Evolutionary conservation across 2,888 invertebrate genomes (phyloP).

Genomic region (Apocheima hispidaria): DNA sequence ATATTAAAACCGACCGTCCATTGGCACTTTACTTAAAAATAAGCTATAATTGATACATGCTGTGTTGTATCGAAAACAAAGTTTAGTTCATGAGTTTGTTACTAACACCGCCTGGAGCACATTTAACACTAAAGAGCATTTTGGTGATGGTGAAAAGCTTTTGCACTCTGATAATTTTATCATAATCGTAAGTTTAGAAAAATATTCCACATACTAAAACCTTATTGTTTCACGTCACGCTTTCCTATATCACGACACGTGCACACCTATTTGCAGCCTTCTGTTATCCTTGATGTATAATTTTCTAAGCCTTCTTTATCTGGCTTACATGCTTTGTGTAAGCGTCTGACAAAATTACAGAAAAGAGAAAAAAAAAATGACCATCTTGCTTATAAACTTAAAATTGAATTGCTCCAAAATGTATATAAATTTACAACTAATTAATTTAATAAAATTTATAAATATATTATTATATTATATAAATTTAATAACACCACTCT

Average conservation of each 20-base stretch:
- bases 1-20: constrained; percentile 6
- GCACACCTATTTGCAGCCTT: constrained; percentile 35
- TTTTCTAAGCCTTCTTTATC: constrained; percentile 18
- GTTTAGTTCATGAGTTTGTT: neutral
- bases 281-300: constrained; percentile 28
- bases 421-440: too few species aligned
- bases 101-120: constrained; percentile 38
- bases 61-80: too few species aligned
- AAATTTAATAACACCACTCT: constrained; percentile 13
- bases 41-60: too few species aligned
- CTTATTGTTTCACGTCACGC: constrained; percentile 15
- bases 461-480: too few species aligned
- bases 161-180: constrained; percentile 40
- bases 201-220: constrained; percentile 1
- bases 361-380: constrained; percentile 23
- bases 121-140: constrained; percentile 31
- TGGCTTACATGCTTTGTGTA: constrained; percentile 37
- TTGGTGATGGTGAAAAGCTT: constrained; percentile 33
- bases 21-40: constrained; percentile 10
- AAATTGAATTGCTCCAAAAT: neutral
- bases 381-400: neutral
- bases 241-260: constrained; percentile 23
- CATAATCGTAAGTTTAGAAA: constrained; percentile 1
- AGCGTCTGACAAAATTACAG: constrained; percentile 29
- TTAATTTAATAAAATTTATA: too few species aligned